Percentiles rank a stretch among this genome's conserved stretches.
phyloP scores from a whole-genome alignment of 2,888 invertebrate genomes.

The Heliconius sara region DNA sequence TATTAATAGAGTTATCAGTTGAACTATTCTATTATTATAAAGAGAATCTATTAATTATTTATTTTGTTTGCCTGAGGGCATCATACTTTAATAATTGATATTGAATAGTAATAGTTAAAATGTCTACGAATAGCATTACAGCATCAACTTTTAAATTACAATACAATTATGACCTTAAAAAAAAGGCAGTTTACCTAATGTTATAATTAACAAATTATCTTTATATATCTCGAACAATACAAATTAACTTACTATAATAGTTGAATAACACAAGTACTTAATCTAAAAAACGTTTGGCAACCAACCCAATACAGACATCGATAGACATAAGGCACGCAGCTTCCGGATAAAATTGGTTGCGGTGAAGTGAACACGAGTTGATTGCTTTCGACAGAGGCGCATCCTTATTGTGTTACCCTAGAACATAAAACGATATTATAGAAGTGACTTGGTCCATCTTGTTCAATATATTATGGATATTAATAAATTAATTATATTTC shows the following conservation, averaged over 20 bases:
- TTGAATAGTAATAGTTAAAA: not conserved
- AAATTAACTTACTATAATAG: not conserved
- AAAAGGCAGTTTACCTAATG: not conserved
- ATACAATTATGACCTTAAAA: not conserved
- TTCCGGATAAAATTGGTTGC: conserved; percentile 63
- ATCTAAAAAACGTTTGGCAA: conserved; percentile 36
- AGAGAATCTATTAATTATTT: no score
- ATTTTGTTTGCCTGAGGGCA: no score
- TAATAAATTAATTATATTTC: not conserved
- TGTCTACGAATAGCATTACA: not conserved
- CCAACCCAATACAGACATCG: conserved; percentile 38
- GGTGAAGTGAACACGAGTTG: conserved; percentile 66
- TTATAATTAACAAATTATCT: not conserved
- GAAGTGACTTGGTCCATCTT: not conserved
- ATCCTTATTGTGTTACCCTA: conserved; percentile 77
- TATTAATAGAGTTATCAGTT: not conserved
- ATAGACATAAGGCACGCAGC: conserved; percentile 49
- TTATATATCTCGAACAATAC: not conserved
- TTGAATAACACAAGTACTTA: conserved; percentile 51
- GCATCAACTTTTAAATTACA: not conserved
- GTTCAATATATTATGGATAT: not conserved
- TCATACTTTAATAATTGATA: not conserved
- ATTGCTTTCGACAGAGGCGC: conserved; percentile 74
- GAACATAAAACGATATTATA: not conserved
- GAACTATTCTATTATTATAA: not conserved